Percentiles rank a stretch among this genome's conserved stretches.
These are phyloP conservation scores for Melanostoma scalare DNA, from an alignment of 2,888 invertebrate species.

Conservation along the genomic window DNA sequence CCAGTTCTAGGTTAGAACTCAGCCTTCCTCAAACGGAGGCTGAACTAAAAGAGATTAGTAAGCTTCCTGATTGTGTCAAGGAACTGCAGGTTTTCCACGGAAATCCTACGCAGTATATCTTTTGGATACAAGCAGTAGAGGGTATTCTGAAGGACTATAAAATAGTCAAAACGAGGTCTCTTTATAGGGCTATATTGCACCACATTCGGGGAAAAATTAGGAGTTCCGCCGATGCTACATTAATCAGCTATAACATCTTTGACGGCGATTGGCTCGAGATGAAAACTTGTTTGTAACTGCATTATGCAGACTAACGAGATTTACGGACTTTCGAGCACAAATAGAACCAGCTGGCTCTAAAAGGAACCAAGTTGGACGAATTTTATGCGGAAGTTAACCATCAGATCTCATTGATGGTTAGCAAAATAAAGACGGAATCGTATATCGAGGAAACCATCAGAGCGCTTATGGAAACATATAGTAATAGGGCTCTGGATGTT, in stretches of 20 bases:
- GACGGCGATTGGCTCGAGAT: too few species aligned
- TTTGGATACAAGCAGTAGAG: neutral
- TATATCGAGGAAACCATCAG: too few species aligned
- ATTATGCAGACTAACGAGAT: conserved; percentile 72
- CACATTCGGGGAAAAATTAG: neutral
- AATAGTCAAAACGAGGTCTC: neutral
- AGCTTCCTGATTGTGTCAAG: conserved; percentile 3
- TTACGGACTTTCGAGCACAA: conserved; percentile 67
- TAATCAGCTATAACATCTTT: too few species aligned
- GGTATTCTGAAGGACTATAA: neutral
- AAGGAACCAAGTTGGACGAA: conserved; percentile 40
- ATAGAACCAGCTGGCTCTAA: conserved; percentile 53
- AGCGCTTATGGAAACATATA: too few species aligned
- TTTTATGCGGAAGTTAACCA: conserved; percentile 12
- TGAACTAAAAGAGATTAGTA: neutral
- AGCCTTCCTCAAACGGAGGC: too few species aligned
- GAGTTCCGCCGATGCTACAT: too few species aligned
- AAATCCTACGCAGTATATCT: too few species aligned
- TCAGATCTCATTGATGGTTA: too few species aligned
- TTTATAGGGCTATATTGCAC: conserved; percentile 4
- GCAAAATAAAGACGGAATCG: too few species aligned
- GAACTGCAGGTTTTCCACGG: neutral
- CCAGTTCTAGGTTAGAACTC: too few species aligned
- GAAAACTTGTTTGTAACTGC: conserved; percentile 32
- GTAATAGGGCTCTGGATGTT: too few species aligned